Conservation (phyloP, 2,888 invertebrate species). For the Erannis defoliaria region DNA sequence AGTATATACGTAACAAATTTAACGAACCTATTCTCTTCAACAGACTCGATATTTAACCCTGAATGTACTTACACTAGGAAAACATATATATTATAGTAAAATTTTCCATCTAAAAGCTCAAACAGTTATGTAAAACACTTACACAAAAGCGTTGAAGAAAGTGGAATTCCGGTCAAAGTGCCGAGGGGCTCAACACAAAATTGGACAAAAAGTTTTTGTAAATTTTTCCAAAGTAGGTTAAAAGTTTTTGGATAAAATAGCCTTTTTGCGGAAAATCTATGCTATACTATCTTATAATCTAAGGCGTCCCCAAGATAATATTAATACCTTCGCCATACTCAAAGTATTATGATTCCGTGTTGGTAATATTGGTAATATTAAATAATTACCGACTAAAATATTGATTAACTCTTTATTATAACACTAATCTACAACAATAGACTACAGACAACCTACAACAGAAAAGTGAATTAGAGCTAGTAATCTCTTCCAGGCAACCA, state of each 20-base stretch:
- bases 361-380: too few species aligned
- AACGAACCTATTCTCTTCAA: too few species aligned
- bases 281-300: neutral
- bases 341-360: too few species aligned
- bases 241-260: neutral
- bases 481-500: too few species aligned
- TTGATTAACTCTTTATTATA: too few species aligned
- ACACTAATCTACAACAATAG: too few species aligned
- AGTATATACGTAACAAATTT: too few species aligned
- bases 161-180: constrained; percentile 8
- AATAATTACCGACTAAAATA: too few species aligned
- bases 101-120: neutral
- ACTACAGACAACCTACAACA: too few species aligned
- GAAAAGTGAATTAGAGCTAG: too few species aligned
- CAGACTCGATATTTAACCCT: neutral
- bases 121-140: neutral
- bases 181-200: neutral
- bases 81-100: neutral
- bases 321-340: too few species aligned
- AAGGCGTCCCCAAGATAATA: neutral
- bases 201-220: constrained; percentile 1
- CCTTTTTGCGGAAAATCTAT: neutral
- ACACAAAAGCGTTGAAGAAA: neutral
- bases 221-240: constrained; percentile 1
- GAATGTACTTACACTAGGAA: neutral